A percentile compares a stretch with the other conserved stretches of the same genome.
These are phyloP conservation scores for Monopterus albus DNA, from an alignment of 2,113 vertebrate species.

Conservation along the genomic window DNA sequence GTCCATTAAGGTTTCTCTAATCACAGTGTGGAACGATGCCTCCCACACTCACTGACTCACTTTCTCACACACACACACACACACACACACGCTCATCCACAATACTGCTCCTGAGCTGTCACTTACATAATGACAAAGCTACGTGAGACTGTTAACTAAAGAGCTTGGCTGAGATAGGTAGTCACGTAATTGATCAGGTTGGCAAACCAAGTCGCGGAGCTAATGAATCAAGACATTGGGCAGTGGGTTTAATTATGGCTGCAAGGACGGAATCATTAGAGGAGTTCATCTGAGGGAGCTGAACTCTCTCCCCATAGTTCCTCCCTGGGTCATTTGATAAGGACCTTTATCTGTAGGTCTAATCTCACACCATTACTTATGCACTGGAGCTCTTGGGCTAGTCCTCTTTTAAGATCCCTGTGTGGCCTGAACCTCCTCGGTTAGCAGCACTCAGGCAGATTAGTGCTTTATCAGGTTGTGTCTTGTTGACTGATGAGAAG, in stretches of 20 bases:
- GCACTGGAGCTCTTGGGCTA: conserved; percentile 37
- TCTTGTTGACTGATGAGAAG: conserved; percentile 62
- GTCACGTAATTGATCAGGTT: conserved; percentile 79
- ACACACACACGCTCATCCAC: conserved; percentile 5
- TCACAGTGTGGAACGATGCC: conserved; percentile 54
- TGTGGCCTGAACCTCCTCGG: conserved; percentile 51
- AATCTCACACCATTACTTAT: conserved; percentile 66
- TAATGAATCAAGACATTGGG: conserved; percentile 81
- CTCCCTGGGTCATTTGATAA: conserved; percentile 65
- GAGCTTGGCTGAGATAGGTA: conserved; percentile 63
- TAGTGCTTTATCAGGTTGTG: conserved; percentile 36
- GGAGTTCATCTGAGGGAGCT: conserved; percentile 66
- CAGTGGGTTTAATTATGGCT: conserved; percentile 76
- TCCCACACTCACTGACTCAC: conserved; percentile 35
- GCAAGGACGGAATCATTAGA: conserved; percentile 71
- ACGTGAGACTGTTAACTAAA: conserved; percentile 63
- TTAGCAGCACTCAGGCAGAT: conserved; percentile 60
- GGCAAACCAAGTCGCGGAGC: conserved; percentile 69
- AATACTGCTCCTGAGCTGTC: conserved; percentile 28
- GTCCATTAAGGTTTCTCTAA: conserved; percentile 71
- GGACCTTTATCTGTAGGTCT: conserved; percentile 59
- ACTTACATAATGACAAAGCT: conserved; percentile 40
- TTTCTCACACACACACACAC: conserved; percentile 5
- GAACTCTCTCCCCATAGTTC: conserved; percentile 62
- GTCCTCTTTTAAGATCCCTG: conserved; percentile 19